Percentiles rank a stretch among this genome's conserved stretches.
phyloP scores from a whole-genome alignment of 2,888 invertebrate species.

The Pherbina coryleti region DNA sequence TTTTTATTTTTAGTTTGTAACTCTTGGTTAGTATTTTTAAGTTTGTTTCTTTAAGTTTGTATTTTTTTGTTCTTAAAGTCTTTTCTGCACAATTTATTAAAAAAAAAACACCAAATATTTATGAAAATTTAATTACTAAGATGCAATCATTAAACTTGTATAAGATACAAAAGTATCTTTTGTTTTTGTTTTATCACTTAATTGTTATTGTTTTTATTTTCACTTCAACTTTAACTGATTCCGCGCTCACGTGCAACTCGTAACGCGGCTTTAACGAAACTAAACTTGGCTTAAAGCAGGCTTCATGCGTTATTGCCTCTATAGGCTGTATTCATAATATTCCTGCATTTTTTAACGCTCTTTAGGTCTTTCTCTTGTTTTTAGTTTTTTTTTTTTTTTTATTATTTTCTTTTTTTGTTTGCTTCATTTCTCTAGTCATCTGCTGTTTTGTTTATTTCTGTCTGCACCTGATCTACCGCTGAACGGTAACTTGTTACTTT shows the following conservation, averaged over 20 bases:
- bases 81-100: background rate
- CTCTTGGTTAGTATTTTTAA: background rate
- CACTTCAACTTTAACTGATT: background rate
- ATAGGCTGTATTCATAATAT: background rate
- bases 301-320: background rate
- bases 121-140: background rate
- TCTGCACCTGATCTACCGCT: background rate
- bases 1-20: background rate
- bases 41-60: background rate
- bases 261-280: conserved; percentile 37
- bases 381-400: background rate
- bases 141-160: background rate
- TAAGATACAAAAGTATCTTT: background rate
- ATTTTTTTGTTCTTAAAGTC: too few relatives aligned
- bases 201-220: background rate
- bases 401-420: background rate
- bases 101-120: background rate
- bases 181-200: background rate
- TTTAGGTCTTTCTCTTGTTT: background rate
- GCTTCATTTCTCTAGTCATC: background rate
- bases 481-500: conserved; percentile 8
- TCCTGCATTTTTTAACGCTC: background rate
- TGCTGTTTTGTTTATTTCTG: background rate
- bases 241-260: conserved; percentile 26
- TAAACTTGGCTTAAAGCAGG: conserved; percentile 40